Evolutionary conservation across 2,888 invertebrate genomes (phyloP).

Genomic region (Nymphalis urticae): DNA sequence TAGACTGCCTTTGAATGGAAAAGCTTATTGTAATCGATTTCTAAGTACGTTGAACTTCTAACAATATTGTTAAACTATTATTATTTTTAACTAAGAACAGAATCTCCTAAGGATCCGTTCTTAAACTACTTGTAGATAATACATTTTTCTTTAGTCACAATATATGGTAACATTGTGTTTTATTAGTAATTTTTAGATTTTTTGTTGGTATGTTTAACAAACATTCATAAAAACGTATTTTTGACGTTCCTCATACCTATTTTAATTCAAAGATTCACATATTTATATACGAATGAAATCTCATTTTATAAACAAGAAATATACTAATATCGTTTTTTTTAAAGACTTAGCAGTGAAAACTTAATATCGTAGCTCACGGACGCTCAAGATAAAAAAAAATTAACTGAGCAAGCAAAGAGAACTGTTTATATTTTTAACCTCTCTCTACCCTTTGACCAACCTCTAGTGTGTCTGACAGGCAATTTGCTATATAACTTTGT

Average conservation of each 20-base stretch:
- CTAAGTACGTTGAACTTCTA: constrained; percentile 22
- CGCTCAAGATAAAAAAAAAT: constrained; percentile 31
- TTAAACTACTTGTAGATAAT: neutral
- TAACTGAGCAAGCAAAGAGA: constrained; percentile 37
- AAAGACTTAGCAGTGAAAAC: constrained; percentile 1
- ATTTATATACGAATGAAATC: no score
- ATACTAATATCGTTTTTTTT: constrained; percentile 1
- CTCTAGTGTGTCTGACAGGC: constrained; percentile 67
- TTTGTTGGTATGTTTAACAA: no score
- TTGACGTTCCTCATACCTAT: no score
- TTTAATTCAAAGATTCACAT: no score
- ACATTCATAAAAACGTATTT: no score
- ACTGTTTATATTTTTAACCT: constrained; percentile 45
- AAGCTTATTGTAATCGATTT: constrained; percentile 50
- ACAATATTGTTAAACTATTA: neutral
- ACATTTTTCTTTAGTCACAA: neutral
- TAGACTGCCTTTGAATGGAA: constrained; percentile 54
- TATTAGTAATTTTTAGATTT: no score
- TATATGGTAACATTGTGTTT: no score
- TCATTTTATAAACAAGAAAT: neutral
- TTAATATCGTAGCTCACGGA: constrained; percentile 17
- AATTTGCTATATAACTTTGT: constrained; percentile 67
- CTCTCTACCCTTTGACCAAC: constrained; percentile 64
- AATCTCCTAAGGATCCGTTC: neutral
- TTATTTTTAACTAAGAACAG: neutral